Evolutionary conservation across 2,113 vertebrate genomes (phyloP).

Genomic region (Boulengeromyrus knoepffleri): DNA sequence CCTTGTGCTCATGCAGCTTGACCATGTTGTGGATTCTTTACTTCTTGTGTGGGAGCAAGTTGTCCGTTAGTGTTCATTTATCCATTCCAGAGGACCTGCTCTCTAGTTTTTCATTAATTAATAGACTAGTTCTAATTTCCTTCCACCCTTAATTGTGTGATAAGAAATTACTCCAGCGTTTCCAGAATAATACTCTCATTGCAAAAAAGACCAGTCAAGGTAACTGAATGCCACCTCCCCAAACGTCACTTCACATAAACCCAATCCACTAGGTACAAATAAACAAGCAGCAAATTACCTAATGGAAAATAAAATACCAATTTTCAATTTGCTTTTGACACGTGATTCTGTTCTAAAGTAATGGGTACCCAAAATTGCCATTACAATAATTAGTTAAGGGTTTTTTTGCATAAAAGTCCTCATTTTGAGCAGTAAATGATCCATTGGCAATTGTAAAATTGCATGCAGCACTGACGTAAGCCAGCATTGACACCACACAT

Average conservation of each 20-base stretch:
- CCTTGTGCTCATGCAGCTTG: not conserved
- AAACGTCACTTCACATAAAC: not conserved
- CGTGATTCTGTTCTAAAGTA: not conserved
- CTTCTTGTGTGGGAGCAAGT: not conserved
- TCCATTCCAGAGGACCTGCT: not conserved
- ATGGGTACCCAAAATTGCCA: not conserved
- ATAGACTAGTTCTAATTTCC: not conserved
- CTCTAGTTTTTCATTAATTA: not conserved
- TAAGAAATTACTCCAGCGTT: not conserved
- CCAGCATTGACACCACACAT: not conserved
- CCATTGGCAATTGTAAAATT: not conserved
- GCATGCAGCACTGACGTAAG: not conserved
- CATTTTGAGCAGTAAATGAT: not conserved
- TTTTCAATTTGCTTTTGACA: not conserved
- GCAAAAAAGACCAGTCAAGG: not conserved
- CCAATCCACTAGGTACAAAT: not conserved
- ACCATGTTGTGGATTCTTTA: not conserved
- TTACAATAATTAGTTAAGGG: not conserved
- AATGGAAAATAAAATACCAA: not conserved
- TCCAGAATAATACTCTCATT: not conserved
- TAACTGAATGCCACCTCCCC: not conserved
- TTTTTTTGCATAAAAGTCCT: not conserved
- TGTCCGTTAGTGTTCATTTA: not conserved
- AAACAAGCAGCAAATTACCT: not conserved
- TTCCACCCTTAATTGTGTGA: not conserved